Evolutionary conservation across 1,140 invertebrate genomes (phyloP), one percentile per base, ranked within the genome.

Genomic region (Neelides sp.): DNA sequence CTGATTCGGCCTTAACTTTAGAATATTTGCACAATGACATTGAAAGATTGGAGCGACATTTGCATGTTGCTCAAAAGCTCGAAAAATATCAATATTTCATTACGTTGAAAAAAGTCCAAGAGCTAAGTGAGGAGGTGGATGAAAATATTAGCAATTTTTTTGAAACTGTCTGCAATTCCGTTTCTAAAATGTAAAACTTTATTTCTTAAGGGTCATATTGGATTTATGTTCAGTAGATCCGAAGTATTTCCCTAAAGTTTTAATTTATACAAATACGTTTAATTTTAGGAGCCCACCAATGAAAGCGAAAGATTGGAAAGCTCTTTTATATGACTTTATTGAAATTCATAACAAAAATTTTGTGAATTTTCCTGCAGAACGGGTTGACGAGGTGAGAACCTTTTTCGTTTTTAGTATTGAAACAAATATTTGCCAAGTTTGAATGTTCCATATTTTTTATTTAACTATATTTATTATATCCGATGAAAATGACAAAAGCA

Each of bases 61-160:
- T 74, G 13, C 64, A 63, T 43, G 72, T 70, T 52, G 69, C 69
- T 61, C 68, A 73, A 51, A 66, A 75, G 37, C 61, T 76, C 4
- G 63, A 69, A 48, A 66, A 63, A 57, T 72, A 73, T 71, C 73
- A 65, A 43, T 64, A 70, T 58, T 65, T 60, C 48, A 69, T 64
- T 51, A 72, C 72, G 12, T 56, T 69, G 4, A 48, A 41, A 17
- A 32, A 45, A 35, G 49, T 47, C 23, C 39, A 48, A 37, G 15
- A 24, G 32, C 37, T 57, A 28, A n/a, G 35, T 1, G 49, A 51
- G 12, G 48, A 37, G 24, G 12, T 35, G 17, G 41, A 48, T 19
- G 32, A 3, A 10, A 20, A 19, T 5, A 27, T 48, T 20, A 39
- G 23, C 1, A 20, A 39, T 23, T 52, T 58, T 30, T 51, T 58